Evolutionary conservation across 2,888 invertebrate species (phyloP).

Genomic region (Rhingia campestris): DNA sequence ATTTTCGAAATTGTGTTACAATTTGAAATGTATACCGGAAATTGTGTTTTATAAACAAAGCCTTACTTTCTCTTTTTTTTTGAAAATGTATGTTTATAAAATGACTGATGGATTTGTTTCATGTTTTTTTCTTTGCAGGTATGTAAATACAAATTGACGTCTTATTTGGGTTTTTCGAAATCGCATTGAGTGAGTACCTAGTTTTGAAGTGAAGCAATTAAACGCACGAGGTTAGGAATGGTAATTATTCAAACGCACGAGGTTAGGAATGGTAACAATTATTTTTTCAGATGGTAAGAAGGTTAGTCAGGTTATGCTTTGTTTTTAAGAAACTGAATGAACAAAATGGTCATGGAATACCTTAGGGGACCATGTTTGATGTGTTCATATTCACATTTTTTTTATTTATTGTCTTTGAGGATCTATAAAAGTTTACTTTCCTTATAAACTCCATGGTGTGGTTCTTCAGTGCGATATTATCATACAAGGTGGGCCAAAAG

Average conservation of each 20-base stretch:
- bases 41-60: constrained; percentile 38
- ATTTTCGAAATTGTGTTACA: constrained; percentile 15
- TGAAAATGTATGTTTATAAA: neutral
- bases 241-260: neutral
- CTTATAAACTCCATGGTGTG: too few species aligned
- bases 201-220: neutral
- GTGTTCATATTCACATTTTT: too few species aligned
- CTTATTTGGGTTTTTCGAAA: neutral
- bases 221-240: neutral
- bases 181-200: constrained; percentile 9
- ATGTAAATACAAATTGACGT: constrained; percentile 24
- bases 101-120: constrained; percentile 28
- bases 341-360: too few species aligned
- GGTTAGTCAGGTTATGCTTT: too few species aligned
- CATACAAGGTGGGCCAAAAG: too few species aligned
- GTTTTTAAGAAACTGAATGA: too few species aligned
- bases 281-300: too few species aligned
- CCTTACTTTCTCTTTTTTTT: neutral
- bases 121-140: constrained; percentile 53
- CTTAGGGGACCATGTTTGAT: too few species aligned
- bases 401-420: too few species aligned
- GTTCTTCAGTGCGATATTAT: too few species aligned
- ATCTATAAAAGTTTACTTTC: too few species aligned
- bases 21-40: constrained; percentile 36
- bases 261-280: too few species aligned